Conservation (phyloP, 2,888 invertebrate species). For the Cepaea hortensis region DNA sequence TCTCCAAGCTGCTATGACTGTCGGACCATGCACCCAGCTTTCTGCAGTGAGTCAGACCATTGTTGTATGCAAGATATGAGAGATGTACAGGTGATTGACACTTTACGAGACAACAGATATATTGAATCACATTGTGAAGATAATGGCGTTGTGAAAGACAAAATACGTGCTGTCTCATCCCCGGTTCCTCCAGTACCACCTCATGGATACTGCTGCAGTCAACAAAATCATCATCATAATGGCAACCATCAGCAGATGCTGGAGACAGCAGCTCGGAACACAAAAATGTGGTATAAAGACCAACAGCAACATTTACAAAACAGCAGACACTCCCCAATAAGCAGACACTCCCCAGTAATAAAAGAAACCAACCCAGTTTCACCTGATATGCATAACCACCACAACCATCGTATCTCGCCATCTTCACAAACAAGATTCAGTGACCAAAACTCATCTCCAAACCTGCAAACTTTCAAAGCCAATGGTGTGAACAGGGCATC, state of each 20-base stretch:
- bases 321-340: constrained; percentile 25
- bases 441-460: background rate
- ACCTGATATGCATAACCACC: constrained; percentile 23
- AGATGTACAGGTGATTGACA: constrained; percentile 29
- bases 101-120: constrained; percentile 22
- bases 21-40: constrained; percentile 16
- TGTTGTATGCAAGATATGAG: constrained; percentile 10
- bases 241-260: background rate
- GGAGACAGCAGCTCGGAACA: background rate
- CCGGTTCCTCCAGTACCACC: constrained; percentile 25
- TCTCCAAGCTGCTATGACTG: background rate
- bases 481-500: background rate
- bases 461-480: background rate
- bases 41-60: constrained; percentile 30
- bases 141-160: constrained; percentile 3
- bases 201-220: constrained; percentile 14
- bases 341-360: constrained; percentile 23
- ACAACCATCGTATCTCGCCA: constrained; percentile 22
- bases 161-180: background rate
- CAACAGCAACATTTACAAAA: constrained; percentile 10
- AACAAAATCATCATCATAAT: background rate
- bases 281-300: constrained; percentile 8
- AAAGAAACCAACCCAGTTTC: background rate
- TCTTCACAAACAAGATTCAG: background rate
- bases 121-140: constrained; percentile 15